phyloP scores from a whole-genome alignment of 2,888 invertebrate species.

The Dorcus hopei region DNA sequence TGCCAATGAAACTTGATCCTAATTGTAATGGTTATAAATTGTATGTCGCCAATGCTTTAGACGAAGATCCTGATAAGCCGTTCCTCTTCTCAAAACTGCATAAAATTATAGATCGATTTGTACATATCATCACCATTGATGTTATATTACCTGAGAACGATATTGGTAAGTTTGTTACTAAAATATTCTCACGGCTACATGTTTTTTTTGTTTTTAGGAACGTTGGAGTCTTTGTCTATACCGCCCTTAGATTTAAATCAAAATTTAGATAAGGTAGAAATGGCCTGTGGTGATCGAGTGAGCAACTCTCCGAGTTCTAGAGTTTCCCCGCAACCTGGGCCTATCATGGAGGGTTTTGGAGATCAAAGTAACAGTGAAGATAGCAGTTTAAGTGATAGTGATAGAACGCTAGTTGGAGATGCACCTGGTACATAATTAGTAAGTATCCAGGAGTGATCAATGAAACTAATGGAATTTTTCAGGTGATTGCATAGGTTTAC shows the following conservation, averaged over 20 bases:
- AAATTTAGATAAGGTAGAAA: conserved; percentile 31
- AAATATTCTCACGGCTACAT: not conserved
- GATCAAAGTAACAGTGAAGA: conserved; percentile 75
- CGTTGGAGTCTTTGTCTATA: conserved; percentile 52
- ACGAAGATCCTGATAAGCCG: conserved; percentile 49
- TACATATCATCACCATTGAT: conserved; percentile 61
- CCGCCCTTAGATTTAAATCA: conserved; percentile 50
- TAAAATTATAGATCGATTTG: conserved; percentile 56
- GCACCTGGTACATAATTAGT: conserved; percentile 49
- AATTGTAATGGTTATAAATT: conserved; percentile 48
- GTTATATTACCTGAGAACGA: conserved; percentile 62
- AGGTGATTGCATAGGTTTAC: conserved; percentile 40
- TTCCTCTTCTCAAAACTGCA: conserved; percentile 53
- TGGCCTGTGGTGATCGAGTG: conserved; percentile 30
- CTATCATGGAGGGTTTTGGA: conserved; percentile 38
- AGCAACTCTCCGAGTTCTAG: conserved; percentile 37
- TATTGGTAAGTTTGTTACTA: conserved; percentile 48
- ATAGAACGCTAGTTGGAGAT: conserved; percentile 61
- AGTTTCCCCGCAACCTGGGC: conserved; percentile 39
- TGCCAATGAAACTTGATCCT: conserved; percentile 43
- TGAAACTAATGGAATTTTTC: conserved; percentile 12
- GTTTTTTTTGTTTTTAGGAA: conserved; percentile 40
- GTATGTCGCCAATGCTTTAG: conserved; percentile 52
- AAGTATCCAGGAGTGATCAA: not conserved
- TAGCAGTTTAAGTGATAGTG: conserved; percentile 73